Conservation (phyloP, 2,888 invertebrate species). For the Trichopria drosophilae region DNA sequence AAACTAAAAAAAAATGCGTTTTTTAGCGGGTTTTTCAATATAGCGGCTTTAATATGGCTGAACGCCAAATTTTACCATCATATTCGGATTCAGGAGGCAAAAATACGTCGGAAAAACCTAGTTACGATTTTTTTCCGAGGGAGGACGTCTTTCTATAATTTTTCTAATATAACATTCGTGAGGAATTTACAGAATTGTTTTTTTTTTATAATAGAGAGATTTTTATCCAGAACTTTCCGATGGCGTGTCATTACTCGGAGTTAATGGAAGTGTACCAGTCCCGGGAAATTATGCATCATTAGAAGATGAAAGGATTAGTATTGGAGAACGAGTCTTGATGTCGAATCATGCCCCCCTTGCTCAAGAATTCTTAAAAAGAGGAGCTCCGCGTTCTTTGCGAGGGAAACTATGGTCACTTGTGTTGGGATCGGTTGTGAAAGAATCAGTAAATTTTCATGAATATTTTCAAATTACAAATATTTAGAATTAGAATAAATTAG, state of each 20-base stretch:
- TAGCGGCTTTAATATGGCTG: no score
- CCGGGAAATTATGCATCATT: conserved; percentile 64
- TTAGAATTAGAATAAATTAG: neutral
- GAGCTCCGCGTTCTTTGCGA: conserved; percentile 79
- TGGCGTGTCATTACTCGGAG: conserved; percentile 77
- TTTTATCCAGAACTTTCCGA: conserved; percentile 73
- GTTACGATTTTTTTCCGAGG: no score
- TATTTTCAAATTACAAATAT: neutral
- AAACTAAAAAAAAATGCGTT: no score
- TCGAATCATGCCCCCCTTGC: conserved; percentile 84
- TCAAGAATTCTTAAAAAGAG: conserved; percentile 87
- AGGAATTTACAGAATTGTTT: no score
- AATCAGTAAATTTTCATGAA: conserved; percentile 61
- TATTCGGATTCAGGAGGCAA: no score
- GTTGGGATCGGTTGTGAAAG: conserved; percentile 75
- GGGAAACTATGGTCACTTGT: conserved; percentile 86
- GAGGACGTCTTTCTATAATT: no score
- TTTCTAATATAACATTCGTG: no score
- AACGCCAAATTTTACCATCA: no score
- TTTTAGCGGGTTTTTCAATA: no score
- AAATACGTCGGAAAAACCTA: no score
- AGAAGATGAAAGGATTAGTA: conserved; percentile 70
- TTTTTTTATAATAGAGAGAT: conserved; percentile 65
- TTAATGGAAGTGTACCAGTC: conserved; percentile 66
- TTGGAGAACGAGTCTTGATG: conserved; percentile 78